These are phyloP conservation scores for Euproctis similis DNA, from an alignment of 2,888 invertebrate species.

Conservation along the genomic window DNA sequence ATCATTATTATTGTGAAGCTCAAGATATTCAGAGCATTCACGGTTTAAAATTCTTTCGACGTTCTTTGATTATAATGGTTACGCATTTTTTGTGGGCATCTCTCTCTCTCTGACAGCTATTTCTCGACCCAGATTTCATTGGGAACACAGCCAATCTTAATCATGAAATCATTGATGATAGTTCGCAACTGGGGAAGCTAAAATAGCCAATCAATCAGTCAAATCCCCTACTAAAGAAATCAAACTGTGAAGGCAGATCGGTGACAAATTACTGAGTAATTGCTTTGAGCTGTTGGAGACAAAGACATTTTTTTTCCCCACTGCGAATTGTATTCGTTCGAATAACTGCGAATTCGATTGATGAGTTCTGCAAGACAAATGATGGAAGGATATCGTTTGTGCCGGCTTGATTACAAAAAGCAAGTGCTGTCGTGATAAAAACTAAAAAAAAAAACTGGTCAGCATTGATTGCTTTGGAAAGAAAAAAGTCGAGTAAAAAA, in stretches of 20 bases:
- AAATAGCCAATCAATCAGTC: slow-evolving; percentile 62
- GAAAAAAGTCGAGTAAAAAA: too few relatives aligned
- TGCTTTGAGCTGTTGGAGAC: slow-evolving; percentile 52
- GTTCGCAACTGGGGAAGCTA: slow-evolving; percentile 22
- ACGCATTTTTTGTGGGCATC: slow-evolving; percentile 26
- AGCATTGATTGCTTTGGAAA: too few relatives aligned
- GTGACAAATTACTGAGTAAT: slow-evolving; percentile 71
- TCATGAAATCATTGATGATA: slow-evolving; percentile 23
- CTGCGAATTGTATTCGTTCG: slow-evolving; percentile 50
- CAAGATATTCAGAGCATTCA: slow-evolving; percentile 1
- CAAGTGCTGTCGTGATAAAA: slow-evolving; percentile 10
- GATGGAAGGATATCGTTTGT: slow-evolving; percentile 43
- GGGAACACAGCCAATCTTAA: slow-evolving; percentile 28
- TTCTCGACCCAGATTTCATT: slow-evolving; percentile 19
- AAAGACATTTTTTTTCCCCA: slow-evolving; percentile 47
- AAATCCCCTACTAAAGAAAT: slow-evolving; percentile 53
- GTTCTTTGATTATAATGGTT: slow-evolving; percentile 11
- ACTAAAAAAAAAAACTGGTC: too few relatives aligned
- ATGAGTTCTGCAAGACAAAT: slow-evolving; percentile 54
- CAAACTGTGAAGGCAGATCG: slow-evolving; percentile 42
- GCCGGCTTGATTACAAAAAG: slow-evolving; percentile 37
- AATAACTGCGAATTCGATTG: slow-evolving; percentile 59
- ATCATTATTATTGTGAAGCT: slow-evolving; percentile 3
- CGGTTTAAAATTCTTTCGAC: slow-evolving; percentile 10
- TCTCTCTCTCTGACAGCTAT: slow-evolving; percentile 8